Percentiles rank a stretch among this genome's conserved stretches.
Evolutionary conservation across 2,888 invertebrate genomes (phyloP).

Genomic region (Tyria jacobaeae): DNA sequence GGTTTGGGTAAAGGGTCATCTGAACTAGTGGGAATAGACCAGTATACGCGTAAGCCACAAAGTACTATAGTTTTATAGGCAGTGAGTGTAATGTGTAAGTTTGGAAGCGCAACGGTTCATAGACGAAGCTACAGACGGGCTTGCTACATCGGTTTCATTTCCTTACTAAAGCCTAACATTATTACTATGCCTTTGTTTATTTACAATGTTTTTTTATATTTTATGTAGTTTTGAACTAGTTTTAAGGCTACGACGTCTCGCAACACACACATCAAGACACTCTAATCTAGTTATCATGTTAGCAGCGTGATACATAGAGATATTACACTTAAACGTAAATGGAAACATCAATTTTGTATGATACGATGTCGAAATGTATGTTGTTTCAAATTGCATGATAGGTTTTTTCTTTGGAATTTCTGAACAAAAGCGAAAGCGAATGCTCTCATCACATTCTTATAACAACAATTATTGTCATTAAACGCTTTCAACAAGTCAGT

Average conservation of each 20-base stretch:
- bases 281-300: conserved; percentile 66
- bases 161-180: conserved; percentile 75
- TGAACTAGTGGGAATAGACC: neutral
- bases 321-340: conserved; percentile 51
- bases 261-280: conserved; percentile 77
- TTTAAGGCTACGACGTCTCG: conserved; percentile 84
- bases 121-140: conserved; percentile 63
- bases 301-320: conserved; percentile 65
- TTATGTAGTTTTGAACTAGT: conserved; percentile 85
- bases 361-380: conserved; percentile 51
- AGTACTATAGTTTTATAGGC: too few species aligned
- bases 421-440: too few species aligned
- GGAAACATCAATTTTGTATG: conserved; percentile 67
- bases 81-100: neutral
- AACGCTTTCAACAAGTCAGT: neutral
- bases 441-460: neutral
- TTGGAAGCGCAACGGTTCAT: conserved; percentile 52
- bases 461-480: neutral
- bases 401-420: too few species aligned
- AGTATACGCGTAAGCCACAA: neutral
- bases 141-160: conserved; percentile 69
- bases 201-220: conserved; percentile 73
- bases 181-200: conserved; percentile 78
- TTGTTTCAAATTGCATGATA: too few species aligned
- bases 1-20: too few species aligned